phyloP scores from a whole-genome alignment of 1,140 invertebrate genomes.

The Euwallacea similis region DNA sequence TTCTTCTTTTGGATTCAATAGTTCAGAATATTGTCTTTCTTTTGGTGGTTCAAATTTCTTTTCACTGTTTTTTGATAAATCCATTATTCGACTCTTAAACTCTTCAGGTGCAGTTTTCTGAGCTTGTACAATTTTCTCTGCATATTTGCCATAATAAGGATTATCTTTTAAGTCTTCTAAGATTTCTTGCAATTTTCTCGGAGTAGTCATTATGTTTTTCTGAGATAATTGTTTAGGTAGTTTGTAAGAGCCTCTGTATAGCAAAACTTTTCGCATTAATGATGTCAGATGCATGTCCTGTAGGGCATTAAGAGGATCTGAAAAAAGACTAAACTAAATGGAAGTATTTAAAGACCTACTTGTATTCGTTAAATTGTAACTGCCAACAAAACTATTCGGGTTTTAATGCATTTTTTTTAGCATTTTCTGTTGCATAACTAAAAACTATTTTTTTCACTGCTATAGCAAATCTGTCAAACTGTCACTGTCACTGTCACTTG shows the following conservation, averaged over 20 bases:
- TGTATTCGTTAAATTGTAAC: no score
- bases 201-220: conserved; percentile 59
- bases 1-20: conserved; percentile 59
- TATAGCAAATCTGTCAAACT: no score
- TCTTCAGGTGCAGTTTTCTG: conserved; percentile 76
- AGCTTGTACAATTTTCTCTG: conserved; percentile 71
- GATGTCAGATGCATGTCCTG: conserved; percentile 39
- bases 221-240: conserved; percentile 20
- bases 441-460: no score
- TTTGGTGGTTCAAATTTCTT: conserved; percentile 49
- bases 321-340: no score
- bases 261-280: conserved; percentile 32
- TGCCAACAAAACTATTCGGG: no score
- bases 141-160: conserved; percentile 83
- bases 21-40: conserved; percentile 55
- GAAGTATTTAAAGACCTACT: no score
- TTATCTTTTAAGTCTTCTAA: conserved; percentile 71
- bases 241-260: conserved; percentile 38
- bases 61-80: conserved; percentile 58
- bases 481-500: no score
- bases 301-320: no score
- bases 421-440: no score
- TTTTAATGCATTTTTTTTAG: no score
- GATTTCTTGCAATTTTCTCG: conserved; percentile 59
- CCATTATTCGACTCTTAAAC: conserved; percentile 69